These are phyloP conservation scores for Branchinecta lindahli DNA, from an alignment of 1,140 invertebrate genomes.

Conservation along the genomic window DNA sequence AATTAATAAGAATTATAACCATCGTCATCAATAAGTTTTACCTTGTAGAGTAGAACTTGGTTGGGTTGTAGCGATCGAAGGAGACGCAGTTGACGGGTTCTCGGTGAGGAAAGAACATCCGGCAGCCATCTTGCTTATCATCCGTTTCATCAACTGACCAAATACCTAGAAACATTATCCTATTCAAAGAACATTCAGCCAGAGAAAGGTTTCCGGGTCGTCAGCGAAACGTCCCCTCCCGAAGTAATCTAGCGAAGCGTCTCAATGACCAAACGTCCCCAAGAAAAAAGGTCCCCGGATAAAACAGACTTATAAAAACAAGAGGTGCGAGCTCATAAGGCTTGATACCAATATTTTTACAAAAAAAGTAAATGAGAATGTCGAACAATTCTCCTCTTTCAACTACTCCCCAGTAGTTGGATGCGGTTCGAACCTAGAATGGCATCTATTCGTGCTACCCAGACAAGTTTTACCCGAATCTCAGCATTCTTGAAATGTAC, in stretches of 20 bases:
- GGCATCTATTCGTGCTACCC: too few species aligned
- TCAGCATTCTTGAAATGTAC: too few species aligned
- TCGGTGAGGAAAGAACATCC: conserved; percentile 20
- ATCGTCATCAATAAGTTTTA: conserved; percentile 7
- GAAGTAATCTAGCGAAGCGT: neutral
- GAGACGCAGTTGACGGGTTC: conserved; percentile 23
- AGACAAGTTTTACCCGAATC: too few species aligned
- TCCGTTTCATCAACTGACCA: conserved; percentile 20
- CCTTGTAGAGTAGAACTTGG: conserved; percentile 24
- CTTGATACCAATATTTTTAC: too few species aligned
- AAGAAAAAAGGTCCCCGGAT: too few species aligned
- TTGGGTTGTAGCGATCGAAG: conserved; percentile 20
- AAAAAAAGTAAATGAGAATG: too few species aligned
- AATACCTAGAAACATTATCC: conserved; percentile 20
- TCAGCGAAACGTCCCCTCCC: neutral
- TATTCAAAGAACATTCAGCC: neutral
- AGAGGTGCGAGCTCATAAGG: too few species aligned
- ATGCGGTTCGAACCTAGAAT: too few species aligned
- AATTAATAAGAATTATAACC: neutral
- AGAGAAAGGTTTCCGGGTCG: neutral
- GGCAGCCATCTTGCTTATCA: conserved; percentile 15
- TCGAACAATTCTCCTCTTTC: too few species aligned
- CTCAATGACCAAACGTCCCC: neutral
- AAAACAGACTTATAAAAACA: too few species aligned
- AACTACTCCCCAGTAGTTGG: too few species aligned